Percentiles rank a stretch among this genome's conserved stretches.
These are phyloP conservation scores for Erebia epiphron DNA, from an alignment of 2,888 invertebrate genomes.

Conservation along the genomic window DNA sequence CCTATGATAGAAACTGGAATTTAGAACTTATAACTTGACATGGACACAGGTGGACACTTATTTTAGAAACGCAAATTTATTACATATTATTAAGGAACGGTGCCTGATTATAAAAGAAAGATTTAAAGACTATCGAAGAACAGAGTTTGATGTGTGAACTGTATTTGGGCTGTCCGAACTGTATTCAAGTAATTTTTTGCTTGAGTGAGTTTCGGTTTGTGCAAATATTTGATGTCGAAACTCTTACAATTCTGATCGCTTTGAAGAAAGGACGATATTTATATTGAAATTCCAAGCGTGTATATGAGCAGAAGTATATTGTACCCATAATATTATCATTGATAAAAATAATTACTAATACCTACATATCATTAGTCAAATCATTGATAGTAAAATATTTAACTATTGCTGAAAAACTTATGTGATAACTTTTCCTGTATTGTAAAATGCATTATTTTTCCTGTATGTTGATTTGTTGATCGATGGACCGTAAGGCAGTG, in stretches of 20 bases:
- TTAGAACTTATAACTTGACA: no score
- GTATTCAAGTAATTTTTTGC: slow-evolving; percentile 79
- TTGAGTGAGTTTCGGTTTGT: slow-evolving; percentile 68
- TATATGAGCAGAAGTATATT: neutral
- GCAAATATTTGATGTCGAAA: slow-evolving; percentile 76
- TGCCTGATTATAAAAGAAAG: slow-evolving; percentile 23
- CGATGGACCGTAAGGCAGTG: neutral
- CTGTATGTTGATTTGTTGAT: no score
- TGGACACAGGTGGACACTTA: no score
- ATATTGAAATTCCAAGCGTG: slow-evolving; percentile 4
- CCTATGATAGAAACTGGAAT: neutral
- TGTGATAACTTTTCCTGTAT: no score
- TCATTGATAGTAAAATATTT: no score
- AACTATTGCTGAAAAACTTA: no score
- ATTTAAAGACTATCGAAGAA: slow-evolving; percentile 71
- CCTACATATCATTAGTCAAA: no score
- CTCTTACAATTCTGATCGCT: slow-evolving; percentile 64
- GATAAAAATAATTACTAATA: no score
- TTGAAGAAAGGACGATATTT: slow-evolving; percentile 48
- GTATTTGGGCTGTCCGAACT: slow-evolving; percentile 70
- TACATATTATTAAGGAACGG: neutral
- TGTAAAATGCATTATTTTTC: no score
- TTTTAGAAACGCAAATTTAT: no score
- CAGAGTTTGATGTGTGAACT: slow-evolving; percentile 74
- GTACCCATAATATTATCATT: neutral